These are phyloP conservation scores for Amiota mariae DNA, from an alignment of 2,888 invertebrate genomes.

Conservation along the genomic window DNA sequence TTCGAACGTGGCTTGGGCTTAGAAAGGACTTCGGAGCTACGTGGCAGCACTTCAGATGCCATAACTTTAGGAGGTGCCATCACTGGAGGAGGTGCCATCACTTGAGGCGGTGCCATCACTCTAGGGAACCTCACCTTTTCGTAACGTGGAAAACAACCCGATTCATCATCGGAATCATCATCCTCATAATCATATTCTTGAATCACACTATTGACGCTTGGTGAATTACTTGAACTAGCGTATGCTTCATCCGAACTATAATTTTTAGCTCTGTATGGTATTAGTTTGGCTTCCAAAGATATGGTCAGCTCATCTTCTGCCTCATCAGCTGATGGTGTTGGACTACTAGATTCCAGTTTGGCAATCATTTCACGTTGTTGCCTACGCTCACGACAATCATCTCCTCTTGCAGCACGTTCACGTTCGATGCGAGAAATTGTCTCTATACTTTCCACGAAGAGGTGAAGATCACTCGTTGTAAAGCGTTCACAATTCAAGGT, in stretches of 20 bases:
- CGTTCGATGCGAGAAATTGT: conserved; percentile 57
- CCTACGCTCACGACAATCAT: conserved; percentile 40
- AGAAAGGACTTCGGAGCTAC: conserved; percentile 43
- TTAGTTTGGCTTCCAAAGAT: conserved; percentile 55
- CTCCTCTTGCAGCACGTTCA: conserved; percentile 50
- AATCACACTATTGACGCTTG: conserved; percentile 46
- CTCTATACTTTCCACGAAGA: conserved; percentile 64
- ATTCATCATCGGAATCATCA: conserved; percentile 46
- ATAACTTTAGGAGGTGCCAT: no score
- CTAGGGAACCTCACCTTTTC: no score
- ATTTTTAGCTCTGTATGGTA: conserved; percentile 35
- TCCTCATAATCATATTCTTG: no score
- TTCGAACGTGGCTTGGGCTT: conserved; percentile 50
- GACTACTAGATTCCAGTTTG: conserved; percentile 44
- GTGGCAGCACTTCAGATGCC: conserved; percentile 44
- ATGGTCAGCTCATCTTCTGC: conserved; percentile 51
- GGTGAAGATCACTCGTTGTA: conserved; percentile 47
- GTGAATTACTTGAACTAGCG: conserved; percentile 46
- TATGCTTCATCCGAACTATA: conserved; percentile 52
- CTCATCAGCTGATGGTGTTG: conserved; percentile 55
- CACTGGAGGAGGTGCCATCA: no score
- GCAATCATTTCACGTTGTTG: conserved; percentile 41
- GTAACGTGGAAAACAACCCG: conserved; percentile 34
- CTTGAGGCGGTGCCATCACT: no score
- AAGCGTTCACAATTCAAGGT: conserved; percentile 51